Evolutionary conservation across 2,797 vertebrate species (phyloP), one percentile per base, ranked within the genome.

Genomic region (Benthosema pterotum): DNA sequence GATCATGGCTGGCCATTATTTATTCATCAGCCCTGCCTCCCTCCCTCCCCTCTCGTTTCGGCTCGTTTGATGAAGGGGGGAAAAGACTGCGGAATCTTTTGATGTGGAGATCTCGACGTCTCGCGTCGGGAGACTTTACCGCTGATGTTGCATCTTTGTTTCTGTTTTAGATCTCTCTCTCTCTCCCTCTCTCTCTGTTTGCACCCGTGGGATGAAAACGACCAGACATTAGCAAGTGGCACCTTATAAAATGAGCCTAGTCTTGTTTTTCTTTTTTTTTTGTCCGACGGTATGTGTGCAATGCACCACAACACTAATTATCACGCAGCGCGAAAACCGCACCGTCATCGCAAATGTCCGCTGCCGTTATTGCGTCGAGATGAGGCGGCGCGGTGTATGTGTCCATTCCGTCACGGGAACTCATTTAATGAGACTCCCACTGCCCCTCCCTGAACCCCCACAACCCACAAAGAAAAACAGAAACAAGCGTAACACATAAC

Each of bases 81-180:
- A 12, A 8, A 52, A 11, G 46, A 54, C 1, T 38, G 32, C 60
- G 1, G 32, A 49, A 25, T 59, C 57, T 72, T 38, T 74, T 72
- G 75, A 78, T 74, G 59, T 57, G 1, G 52, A 63, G 28, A 60
- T 78, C 53, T 53, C 12, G 62, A 54, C 59, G n/a, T n/a, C n/a
- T n/a, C n/a, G 38, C 52, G 42, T 50, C 48, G 22, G 32, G 43
- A 54, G 52, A 60, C 19, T 69, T 65, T 71, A 32, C 1, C 51
- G 60, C 60, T 62, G 19, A 52, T 52, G 51, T n/a, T 9, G 57
- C 59, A 61, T 48, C 13, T 59, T 50, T 48, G 7, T 17, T n/a
- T n/a, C 53, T 11, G 45, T 52, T 32, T 13, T 42, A 46, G 18
- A 15, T 6, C 15, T 52, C 45, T 57, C 53, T 38, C 49, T 49